Base-by-base conservation (phyloP, 2,888 invertebrate species). In the Lasioglossum calceatum region DNA sequence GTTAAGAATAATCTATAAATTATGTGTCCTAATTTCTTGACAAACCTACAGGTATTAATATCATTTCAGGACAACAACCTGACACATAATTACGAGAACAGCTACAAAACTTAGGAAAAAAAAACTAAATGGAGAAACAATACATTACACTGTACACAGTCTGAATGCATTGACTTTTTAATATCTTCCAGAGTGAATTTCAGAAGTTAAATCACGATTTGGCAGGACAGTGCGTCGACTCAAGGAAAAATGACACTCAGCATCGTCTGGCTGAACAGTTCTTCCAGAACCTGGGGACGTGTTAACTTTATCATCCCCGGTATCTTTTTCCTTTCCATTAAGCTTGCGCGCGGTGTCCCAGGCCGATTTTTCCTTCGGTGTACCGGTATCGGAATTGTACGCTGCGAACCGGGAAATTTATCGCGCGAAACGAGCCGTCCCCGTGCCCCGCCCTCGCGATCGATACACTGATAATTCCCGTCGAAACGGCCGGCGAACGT, bases 251-350 rank as follows among this genome's bases (percentile, higher is more conserved):
- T 44, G 78, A 16, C 23, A 23, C 39, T 71, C 70, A 4, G 42
- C 27, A 14, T 27, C 32, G 64, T n/a, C 36, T 39, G 58, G 4
- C 23, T n/a, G n/a, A 19, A 44, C 12, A 8, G 27, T 44, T 78
- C 58, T 79, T 54, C 50, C 72, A 61, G 32, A 16, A 71, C 47
- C 61, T 77, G 50, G n/a, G 61, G 78, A 64, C 75, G 82, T 47
- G 82, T 81, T 88, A 88, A 79, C 88, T 88, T 81, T 86, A 88
- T 88, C 86, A 86, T 86, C 79, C 77, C 44, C 47, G 67, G 78
- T 86, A 86, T 86, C 78, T 79, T 71, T 85, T 82, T 82, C 82
- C 82, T 67, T 82, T 78, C 79, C 86, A 82, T 86, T 87, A 82
- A 67, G n/a, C 36, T 74, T 14, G 58, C 64, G 71, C n/a, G 39